phyloP scores from a whole-genome alignment of 1,140 invertebrate species.

The Rhopalosiphum padi region DNA sequence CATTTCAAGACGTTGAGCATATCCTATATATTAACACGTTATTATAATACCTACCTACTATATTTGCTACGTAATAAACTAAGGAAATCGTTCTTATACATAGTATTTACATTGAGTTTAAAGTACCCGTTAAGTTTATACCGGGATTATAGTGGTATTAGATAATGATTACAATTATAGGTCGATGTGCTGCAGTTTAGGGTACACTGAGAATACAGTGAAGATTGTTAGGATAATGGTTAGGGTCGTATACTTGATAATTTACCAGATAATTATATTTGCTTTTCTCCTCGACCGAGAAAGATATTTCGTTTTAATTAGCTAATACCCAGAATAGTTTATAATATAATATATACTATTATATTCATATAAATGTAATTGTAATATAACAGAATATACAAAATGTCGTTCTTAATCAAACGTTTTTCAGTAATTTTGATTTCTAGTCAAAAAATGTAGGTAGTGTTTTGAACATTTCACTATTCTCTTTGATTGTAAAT shows the following conservation, averaged over 20 bases:
- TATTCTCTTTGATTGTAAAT: background rate
- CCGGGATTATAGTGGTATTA: background rate
- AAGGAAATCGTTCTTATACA: background rate
- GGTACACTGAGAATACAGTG: background rate
- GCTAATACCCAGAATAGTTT: background rate
- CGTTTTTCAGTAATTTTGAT: background rate
- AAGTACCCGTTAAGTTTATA: background rate
- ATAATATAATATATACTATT: background rate
- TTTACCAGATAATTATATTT: conserved; percentile 21
- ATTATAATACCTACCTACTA: background rate
- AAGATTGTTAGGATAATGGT: background rate
- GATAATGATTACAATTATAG: background rate
- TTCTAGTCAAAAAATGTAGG: background rate
- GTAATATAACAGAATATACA: background rate
- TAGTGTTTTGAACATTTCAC: background rate
- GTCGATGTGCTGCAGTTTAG: background rate
- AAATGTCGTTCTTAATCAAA: background rate
- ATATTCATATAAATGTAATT: background rate
- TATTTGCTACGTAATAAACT: background rate
- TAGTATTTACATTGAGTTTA: background rate
- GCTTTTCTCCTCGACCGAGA: background rate
- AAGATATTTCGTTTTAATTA: background rate
- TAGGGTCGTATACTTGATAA: background rate
- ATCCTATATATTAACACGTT: background rate
- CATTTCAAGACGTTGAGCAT: background rate